A percentile compares a stretch with the other conserved stretches of the same genome.
These are phyloP conservation scores for Lacanobia oleracea DNA, from an alignment of 2,888 invertebrate species.

Conservation along the genomic window DNA sequence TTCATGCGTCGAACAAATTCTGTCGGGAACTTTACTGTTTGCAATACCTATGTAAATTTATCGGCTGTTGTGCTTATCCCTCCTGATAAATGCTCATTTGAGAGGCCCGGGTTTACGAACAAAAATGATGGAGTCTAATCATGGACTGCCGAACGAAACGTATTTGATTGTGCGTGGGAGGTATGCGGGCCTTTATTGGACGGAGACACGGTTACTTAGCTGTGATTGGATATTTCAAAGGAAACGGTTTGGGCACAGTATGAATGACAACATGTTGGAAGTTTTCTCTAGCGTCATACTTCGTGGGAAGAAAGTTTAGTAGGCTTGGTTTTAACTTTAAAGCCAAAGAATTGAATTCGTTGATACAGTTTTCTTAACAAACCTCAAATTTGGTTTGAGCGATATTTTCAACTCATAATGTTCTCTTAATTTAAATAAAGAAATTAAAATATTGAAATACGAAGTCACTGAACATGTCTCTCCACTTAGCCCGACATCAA, in stretches of 20 bases:
- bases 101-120: slow-evolving; percentile 40
- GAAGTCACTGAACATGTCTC: slow-evolving; percentile 17
- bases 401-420: not conserved
- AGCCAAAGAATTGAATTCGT: not conserved
- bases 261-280: slow-evolving; percentile 31
- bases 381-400: not conserved
- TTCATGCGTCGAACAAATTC: slow-evolving; percentile 77
- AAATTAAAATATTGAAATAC: not conserved
- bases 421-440: not conserved
- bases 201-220: slow-evolving; percentile 46
- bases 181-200: slow-evolving; percentile 56
- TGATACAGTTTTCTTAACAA: not conserved
- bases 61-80: slow-evolving; percentile 45
- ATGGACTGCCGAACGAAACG: slow-evolving; percentile 51
- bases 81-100: slow-evolving; percentile 47
- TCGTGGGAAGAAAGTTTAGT: slow-evolving; percentile 23
- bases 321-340: not conserved
- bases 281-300: not conserved
- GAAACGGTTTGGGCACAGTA: slow-evolving; percentile 31
- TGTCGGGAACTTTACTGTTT: slow-evolving; percentile 71
- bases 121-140: slow-evolving; percentile 40
- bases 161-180: slow-evolving; percentile 52
- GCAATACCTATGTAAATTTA: slow-evolving; percentile 77
- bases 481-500: slow-evolving; percentile 51
- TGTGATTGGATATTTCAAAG: slow-evolving; percentile 52